Evolutionary conservation across 2,113 vertebrate genomes (phyloP).

Genomic region (Melanerpes aurifrons): DNA sequence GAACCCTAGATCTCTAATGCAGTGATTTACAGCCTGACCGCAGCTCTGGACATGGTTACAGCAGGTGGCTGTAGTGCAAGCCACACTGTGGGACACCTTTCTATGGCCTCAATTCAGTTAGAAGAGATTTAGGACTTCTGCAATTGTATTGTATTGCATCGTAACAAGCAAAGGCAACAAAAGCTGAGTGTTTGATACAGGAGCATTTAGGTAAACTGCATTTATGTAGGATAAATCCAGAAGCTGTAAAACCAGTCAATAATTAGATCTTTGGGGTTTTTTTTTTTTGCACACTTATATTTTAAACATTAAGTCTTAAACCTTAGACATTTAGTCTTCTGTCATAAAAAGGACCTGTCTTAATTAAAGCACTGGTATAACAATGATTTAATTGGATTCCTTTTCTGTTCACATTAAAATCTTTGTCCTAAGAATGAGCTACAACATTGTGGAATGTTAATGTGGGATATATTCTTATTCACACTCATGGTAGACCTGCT

Average conservation of each 20-base stretch:
- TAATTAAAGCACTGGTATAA: not conserved
- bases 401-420: not conserved
- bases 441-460: not conserved
- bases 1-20: not conserved
- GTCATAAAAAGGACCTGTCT: not conserved
- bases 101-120: not conserved
- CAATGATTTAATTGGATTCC: not conserved
- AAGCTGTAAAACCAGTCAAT: not conserved
- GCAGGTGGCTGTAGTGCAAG: not conserved
- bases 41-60: not conserved
- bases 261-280: not conserved
- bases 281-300: not conserved
- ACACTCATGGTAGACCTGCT: not conserved
- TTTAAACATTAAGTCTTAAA: not conserved
- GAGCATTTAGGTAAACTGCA: not conserved
- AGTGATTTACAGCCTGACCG: not conserved
- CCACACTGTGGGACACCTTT: accelerated
- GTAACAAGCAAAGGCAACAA: not conserved
- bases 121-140: not conserved
- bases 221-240: not conserved
- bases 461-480: not conserved
- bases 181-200: not conserved
- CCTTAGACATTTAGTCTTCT: not conserved
- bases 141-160: not conserved
- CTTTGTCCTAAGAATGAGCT: not conserved